phyloP scores from a whole-genome alignment of 2,888 invertebrate genomes.

The Sepioteuthis lessoniana region DNA sequence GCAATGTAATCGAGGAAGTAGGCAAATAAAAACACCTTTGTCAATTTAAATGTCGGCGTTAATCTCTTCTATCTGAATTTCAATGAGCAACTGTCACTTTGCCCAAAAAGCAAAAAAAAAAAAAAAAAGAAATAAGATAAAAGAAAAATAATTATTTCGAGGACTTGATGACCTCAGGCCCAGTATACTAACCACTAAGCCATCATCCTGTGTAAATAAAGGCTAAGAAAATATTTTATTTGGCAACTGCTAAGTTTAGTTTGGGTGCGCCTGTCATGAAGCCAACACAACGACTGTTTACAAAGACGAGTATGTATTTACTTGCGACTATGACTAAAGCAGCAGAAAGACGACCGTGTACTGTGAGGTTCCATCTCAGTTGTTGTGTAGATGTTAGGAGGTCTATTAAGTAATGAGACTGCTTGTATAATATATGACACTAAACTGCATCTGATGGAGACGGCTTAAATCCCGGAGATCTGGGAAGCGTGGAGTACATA shows the following conservation, averaged over 20 bases:
- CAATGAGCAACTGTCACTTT: neutral
- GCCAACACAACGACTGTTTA: neutral
- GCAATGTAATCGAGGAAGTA: too few species aligned
- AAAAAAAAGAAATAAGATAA: too few species aligned
- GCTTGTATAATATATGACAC: too few species aligned
- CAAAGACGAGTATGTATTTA: neutral
- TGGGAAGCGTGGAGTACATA: too few species aligned
- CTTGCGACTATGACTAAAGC: neutral
- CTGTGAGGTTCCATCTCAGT: neutral
- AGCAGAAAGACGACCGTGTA: neutral
- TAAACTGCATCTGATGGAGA: too few species aligned
- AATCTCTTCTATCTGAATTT: neutral
- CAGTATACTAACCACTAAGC: neutral
- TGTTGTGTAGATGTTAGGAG: neutral
- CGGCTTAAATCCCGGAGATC: too few species aligned
- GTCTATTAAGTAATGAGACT: too few species aligned
- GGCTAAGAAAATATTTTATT: neutral
- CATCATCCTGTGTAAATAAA: neutral
- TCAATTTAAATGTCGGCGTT: neutral
- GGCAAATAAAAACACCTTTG: too few species aligned
- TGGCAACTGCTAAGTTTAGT: neutral
- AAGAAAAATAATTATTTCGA: neutral
- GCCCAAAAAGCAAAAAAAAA: too few species aligned
- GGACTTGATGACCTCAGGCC: neutral
- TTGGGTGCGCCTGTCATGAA: neutral